Evolutionary conservation across 2,113 vertebrate species (phyloP).

Genomic region (Chiloscyllium plagiosum): DNA sequence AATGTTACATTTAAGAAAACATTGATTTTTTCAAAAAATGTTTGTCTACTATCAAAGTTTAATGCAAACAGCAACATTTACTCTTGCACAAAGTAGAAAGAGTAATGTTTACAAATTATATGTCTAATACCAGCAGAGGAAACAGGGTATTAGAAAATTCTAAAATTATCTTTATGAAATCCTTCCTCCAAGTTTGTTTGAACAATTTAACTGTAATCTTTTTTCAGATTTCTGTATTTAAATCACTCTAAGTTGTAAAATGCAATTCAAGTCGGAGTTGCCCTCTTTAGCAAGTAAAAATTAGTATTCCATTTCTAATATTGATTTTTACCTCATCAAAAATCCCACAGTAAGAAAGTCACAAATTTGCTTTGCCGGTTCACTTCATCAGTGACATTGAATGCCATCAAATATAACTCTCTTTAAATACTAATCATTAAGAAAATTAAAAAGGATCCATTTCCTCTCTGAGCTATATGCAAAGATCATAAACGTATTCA

Average conservation of each 20-base stretch:
- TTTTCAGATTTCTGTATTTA: neutral
- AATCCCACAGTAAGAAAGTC: neutral
- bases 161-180: neutral
- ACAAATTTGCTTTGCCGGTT: neutral
- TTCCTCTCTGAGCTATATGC: neutral
- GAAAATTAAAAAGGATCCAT: neutral
- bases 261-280: neutral
- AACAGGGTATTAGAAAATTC: neutral
- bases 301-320: neutral
- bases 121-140: neutral
- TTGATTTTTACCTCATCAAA: constrained; percentile 12
- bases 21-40: too few relatives aligned
- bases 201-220: neutral
- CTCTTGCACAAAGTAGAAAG: neutral
- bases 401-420: neutral
- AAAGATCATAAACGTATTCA: neutral
- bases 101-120: neutral
- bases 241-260: neutral
- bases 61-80: neutral
- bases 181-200: neutral
- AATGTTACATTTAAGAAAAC: neutral
- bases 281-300: neutral
- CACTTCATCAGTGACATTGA: neutral
- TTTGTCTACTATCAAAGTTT: neutral
- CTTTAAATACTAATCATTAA: neutral